Evolutionary conservation across 2,888 invertebrate genomes (phyloP), one percentile per base, ranked within the genome.

Genomic region (Gortyna flavago): DNA sequence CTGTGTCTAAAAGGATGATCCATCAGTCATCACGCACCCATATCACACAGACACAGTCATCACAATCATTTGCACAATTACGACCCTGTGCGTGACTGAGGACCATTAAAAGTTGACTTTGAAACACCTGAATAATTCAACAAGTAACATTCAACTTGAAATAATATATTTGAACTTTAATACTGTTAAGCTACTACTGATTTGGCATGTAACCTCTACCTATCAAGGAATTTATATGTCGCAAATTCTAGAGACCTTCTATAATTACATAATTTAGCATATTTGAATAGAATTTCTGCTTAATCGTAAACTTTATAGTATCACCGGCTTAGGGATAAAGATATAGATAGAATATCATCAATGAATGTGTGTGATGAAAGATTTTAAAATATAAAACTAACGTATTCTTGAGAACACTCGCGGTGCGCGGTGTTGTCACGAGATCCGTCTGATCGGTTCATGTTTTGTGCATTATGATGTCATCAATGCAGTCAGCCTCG

Each of bases 11-110:
- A 77, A 83, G 71, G 64, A 69, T 75, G 54, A 80, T 80, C 77
- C n/a, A 84, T 86, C 84, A 80, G 72, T 74, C 72, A 70, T 86
- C 84, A 80, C 74, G 76, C 72, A 70, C 38, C 18, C 71, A 71
- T 61, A 71, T 48, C n/a, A 79, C 32, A 75, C 57, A 73, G 81
- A 65, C 74, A 69, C 25, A 75, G 73, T 77, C 68, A 75, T 86
- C 73, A 75, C 66, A 75, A 72, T 80, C 54, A 44, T 70, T 72
- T 62, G 38, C 65, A 80, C 78, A 88, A 86, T 80, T 84, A 78
- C 75, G 66, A 72, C 76, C 82, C 86, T 84, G 83, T 81, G 77
- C 87, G 87, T 87, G 87, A 71, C 70, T 71, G 18, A 11, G 13
- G 35, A 75, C 48, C 71, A 88, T 86, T 85, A 76, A 71, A 79